phyloP scores from a whole-genome alignment of 2,888 invertebrate species.

The Stomorhina lunata region DNA sequence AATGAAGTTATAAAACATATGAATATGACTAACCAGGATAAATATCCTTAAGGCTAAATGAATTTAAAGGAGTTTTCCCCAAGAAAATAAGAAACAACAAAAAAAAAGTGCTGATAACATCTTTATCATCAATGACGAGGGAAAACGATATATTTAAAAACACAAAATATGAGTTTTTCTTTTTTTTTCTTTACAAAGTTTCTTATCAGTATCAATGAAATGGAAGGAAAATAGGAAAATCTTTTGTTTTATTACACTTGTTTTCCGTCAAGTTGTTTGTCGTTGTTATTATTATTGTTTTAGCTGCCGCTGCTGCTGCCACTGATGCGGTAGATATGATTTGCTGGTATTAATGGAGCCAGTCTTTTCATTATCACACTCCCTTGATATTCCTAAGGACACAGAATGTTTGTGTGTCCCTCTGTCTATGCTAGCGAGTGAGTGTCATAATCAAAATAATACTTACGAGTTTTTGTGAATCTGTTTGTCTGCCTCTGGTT shows the following conservation, averaged over 20 bases:
- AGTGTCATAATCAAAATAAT: constrained; percentile 77
- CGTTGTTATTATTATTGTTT: constrained; percentile 45
- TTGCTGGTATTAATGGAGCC: constrained; percentile 52
- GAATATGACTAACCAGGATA: constrained; percentile 11
- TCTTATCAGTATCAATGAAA: constrained; percentile 48
- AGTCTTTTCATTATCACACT: constrained; percentile 40
- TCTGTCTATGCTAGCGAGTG: constrained; percentile 49
- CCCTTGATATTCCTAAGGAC: constrained; percentile 9
- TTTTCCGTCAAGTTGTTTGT: constrained; percentile 60
- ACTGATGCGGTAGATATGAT: constrained; percentile 45
- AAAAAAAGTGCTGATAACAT: constrained; percentile 60
- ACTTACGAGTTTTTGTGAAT: constrained; percentile 71
- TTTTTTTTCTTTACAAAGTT: constrained; percentile 39
- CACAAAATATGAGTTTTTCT: constrained; percentile 39
- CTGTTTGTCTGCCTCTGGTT: background rate
- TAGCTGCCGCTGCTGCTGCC: constrained; percentile 28
- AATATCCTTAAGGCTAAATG: constrained; percentile 27
- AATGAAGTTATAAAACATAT: constrained; percentile 11
- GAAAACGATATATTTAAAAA: constrained; percentile 32
- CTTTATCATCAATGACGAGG: constrained; percentile 43
- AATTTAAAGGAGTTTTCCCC: constrained; percentile 19
- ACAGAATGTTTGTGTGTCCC: constrained; percentile 14
- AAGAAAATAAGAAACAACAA: constrained; percentile 5
- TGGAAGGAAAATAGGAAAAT: constrained; percentile 10
- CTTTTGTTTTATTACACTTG: constrained; percentile 68